These are phyloP conservation scores for Anthophora plumipes DNA, from an alignment of 2,888 invertebrate genomes.

Conservation along the genomic window DNA sequence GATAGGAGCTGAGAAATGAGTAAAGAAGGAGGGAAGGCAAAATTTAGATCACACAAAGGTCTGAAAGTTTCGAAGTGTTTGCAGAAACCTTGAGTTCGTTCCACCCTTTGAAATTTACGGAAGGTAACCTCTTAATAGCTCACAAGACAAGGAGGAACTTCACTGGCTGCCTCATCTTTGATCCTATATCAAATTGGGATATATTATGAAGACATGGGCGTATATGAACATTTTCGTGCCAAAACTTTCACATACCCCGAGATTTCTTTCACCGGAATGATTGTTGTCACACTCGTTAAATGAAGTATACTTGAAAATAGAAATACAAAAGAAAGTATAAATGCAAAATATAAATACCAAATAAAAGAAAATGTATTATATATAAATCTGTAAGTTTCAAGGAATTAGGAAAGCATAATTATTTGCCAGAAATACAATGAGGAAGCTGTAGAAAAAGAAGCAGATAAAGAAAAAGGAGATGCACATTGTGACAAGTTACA, in stretches of 20 bases:
- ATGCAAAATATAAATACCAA: too few relatives aligned
- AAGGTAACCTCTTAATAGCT: slow-evolving; percentile 61
- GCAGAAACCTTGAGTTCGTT: slow-evolving; percentile 10
- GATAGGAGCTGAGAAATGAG: not conserved
- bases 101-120: slow-evolving; percentile 56
- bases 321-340: too few relatives aligned
- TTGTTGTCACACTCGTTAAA: not conserved
- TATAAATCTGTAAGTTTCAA: too few relatives aligned
- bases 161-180: slow-evolving; percentile 40
- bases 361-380: too few relatives aligned
- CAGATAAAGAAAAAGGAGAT: too few relatives aligned
- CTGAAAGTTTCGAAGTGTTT: slow-evolving; percentile 59
- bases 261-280: not conserved
- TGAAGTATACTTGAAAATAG: too few relatives aligned
- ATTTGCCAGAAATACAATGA: too few relatives aligned
- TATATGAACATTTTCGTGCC: not conserved
- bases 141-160: slow-evolving; percentile 52
- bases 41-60: slow-evolving; percentile 46
- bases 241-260: not conserved
- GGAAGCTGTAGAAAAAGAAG: too few relatives aligned
- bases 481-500: too few relatives aligned
- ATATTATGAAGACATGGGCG: slow-evolving; percentile 25
- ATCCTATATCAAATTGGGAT: slow-evolving; percentile 62
- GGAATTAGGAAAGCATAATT: too few relatives aligned
- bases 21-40: slow-evolving; percentile 2